Evolutionary conservation across 2,113 vertebrate species (phyloP).

Genomic region (Pao palembangensis): DNA sequence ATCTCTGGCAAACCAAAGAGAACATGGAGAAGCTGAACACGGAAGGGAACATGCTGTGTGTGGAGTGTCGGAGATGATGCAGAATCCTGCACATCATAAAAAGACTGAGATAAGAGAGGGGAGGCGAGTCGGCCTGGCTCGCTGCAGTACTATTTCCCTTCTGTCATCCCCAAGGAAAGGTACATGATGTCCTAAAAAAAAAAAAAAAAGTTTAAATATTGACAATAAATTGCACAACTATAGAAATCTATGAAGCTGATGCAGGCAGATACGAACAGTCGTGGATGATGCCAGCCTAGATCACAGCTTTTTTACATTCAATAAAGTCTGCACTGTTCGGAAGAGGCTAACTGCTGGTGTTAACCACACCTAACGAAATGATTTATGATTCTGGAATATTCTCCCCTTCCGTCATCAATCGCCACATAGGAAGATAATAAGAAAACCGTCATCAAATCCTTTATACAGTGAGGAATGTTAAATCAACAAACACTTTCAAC

Average conservation of each 20-base stretch:
- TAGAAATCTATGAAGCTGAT: neutral
- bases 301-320: constrained; percentile 54
- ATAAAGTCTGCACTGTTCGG: constrained; percentile 53
- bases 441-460: constrained; percentile 17
- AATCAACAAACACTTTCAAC: neutral
- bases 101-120: constrained; percentile 2
- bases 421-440: constrained; percentile 1
- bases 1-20: too few relatives aligned
- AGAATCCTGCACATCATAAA: constrained; percentile 5
- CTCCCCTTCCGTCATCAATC: neutral
- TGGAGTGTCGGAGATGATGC: neutral
- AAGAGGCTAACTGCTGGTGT: constrained; percentile 52
- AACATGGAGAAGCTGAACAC: neutral
- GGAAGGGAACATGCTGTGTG: neutral
- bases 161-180: constrained; percentile 1
- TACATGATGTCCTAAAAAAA: neutral
- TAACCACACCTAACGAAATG: constrained; percentile 6
- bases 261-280: too few relatives aligned
- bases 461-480: constrained; percentile 26
- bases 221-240: constrained; percentile 30
- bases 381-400: constrained; percentile 35
- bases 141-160: constrained; percentile 27
- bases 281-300: neutral
- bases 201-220: neutral
- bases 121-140: constrained; percentile 1